Evolutionary conservation across 2,888 invertebrate species (phyloP), one percentile per base, ranked within the genome.

Genomic region (Leucophora obtusa): DNA sequence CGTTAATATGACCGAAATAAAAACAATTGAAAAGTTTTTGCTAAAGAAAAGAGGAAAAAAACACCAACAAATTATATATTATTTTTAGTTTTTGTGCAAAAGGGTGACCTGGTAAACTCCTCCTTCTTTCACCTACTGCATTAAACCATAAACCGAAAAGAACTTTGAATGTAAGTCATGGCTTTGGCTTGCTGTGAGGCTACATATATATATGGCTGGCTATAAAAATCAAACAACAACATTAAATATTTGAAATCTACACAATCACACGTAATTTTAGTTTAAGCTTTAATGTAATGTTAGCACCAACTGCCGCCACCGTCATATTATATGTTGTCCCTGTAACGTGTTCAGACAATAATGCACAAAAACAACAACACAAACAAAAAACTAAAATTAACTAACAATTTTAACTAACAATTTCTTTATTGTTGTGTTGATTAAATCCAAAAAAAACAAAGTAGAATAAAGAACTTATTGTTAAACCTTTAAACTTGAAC

Each of bases 81-180:
- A 38, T 60, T 73, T 28, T 28, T 3, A 21, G 21, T 28, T 60
- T 60, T 68, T 33, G 65, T 15, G 9, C 35, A 18, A 66, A 74
- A 79, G 75, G 79, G 66, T 79, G 79, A 79, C 79, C 79, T 68
- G 75, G 68, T 71, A 68, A 79, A 71, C 68, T 71, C 75, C 71
- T 65, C 65, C 63, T 62, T 71, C 50, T 71, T 73, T 62, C 60
- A 62, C 56, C 62, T 51, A 65, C 35, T 68, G 28, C 14, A 54
- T 62, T 33, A n/a, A 43, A 60, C 15, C 60, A 62, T 18, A 9
- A 60, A 60, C 11, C 3, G 43, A 8, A 59, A 43, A 66, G 62
- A 58, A 73, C 6, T 60, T 28, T 18, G 18, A 60, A 56, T 56
- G n/a, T 70, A 70, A 59, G 43, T 73, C 65, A 63, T 74, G 51